Base-by-base conservation (phyloP, 2,888 invertebrate species). In the Kryphioiulus occultus region DNA sequence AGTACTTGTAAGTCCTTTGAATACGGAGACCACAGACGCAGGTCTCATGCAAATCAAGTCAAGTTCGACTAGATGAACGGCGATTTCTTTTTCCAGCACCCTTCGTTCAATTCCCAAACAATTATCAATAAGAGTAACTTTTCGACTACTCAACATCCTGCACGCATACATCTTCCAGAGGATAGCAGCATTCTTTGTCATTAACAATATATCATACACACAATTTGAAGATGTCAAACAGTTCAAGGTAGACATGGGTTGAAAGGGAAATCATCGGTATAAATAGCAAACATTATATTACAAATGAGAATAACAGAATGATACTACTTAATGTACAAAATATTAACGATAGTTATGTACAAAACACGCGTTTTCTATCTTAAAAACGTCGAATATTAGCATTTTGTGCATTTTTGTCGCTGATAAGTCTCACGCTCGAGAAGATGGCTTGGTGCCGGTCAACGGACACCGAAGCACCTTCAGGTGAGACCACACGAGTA, bases 221-320 rank as follows among this genome's bases (percentile, higher is more conserved):
- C 78, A 30, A 78, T 78, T 78, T 30, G 9, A 78, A 78, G 26
- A 78, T 78, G 78, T 78, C 78, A 30, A 78, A 78, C 78, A 78
- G 78, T 30, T 78, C 15, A 78, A 78, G 78, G 78, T 78, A 30
- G 78, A 78, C 30, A 30, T 30, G 78, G 78, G 78, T 22, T 78
- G 26, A 30, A 78, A 78, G 78, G 15, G 78, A 78, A 78, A 78
- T 78, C 26, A 78, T 78, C 26, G 30, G 30, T 78, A 78, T 78
- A 78, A 78, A 78, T 78, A 78, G 78, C 68, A 78, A 78, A 78
- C 78, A 78, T 78, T 78, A 78, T 78, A 78, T 78, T 78, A 78
- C 78, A 78, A 78, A 78, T 78, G 78, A 78, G 30, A 30, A 78
- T 78, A 78, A 78, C 78, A 30, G 26, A 78, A 78, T 78, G 78